phyloP scores from a whole-genome alignment of 2,888 invertebrate genomes.

The Andrena flavipes region DNA sequence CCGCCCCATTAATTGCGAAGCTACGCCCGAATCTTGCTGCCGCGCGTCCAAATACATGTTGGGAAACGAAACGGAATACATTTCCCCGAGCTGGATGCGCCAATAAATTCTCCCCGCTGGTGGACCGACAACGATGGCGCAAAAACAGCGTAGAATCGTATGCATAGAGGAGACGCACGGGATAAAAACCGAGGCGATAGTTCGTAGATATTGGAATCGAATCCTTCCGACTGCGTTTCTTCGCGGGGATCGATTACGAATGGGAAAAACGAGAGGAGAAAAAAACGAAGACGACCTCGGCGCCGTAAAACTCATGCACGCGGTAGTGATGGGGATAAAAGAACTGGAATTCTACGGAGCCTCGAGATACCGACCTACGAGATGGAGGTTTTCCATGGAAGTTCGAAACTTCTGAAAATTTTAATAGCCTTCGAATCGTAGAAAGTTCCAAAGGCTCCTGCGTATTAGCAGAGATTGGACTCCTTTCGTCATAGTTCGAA shows the following conservation, averaged over 20 bases:
- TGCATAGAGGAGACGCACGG: constrained; percentile 23
- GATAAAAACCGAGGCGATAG: constrained; percentile 42
- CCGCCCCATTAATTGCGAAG: too few species aligned
- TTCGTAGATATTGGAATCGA: constrained; percentile 55
- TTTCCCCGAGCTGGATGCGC: background rate
- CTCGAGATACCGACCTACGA: background rate
- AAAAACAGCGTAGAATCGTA: constrained; percentile 30
- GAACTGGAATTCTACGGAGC: constrained; percentile 7
- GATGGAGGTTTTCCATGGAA: background rate
- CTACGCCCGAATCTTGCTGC: too few species aligned
- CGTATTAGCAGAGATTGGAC: background rate
- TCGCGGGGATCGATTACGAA: constrained; percentile 39
- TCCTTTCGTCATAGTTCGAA: background rate
- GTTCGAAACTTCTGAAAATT: background rate
- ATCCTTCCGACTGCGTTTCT: constrained; percentile 47
- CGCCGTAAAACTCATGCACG: constrained; percentile 29
- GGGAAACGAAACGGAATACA: too few species aligned
- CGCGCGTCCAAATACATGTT: too few species aligned
- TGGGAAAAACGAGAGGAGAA: background rate
- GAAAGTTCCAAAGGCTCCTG: background rate
- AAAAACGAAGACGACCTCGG: constrained; percentile 15
- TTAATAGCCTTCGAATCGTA: background rate
- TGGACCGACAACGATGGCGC: background rate
- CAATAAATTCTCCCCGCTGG: constrained; percentile 20
- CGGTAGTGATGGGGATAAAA: constrained; percentile 17